Evolutionary conservation across 2,797 vertebrate genomes (phyloP), one percentile per base, ranked within the genome.

Genomic region (Buceros bicornis): DNA sequence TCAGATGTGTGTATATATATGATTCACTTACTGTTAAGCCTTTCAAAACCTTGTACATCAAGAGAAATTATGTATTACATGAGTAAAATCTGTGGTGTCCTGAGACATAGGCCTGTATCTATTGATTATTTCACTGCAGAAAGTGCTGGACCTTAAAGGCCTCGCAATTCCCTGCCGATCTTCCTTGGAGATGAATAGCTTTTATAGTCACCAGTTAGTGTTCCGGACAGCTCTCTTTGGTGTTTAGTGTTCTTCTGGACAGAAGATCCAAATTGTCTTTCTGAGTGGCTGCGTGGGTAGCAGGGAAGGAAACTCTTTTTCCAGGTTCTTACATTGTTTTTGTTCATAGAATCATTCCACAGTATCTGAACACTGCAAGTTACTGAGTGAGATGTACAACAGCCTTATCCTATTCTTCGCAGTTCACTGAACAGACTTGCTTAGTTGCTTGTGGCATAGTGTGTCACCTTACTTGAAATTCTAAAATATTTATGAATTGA

Each of bases 401-500:
- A 18, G 29, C 24, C 21, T 21, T 58, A 35, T 33, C 15, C 11
- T 57, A 6, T 47, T 87, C 13, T 16, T 50, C 53, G 26, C 28
- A 70, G 70, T 80, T 90, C 50, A 20, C 72, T 90, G 16, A 86
- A 16, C 28, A n/a, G 21, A 10, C 80, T 47, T 80, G 24, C 43
- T 40, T 79, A 70, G 47, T 56, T 50, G 81, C 40, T 82, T 87
- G 13, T 95, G 31, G 65, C 58, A 8, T 54, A 61, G 22, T 43
- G 10, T 91, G 11, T 95, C 51, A 69, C 71, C 37, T 62, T 95
- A 56, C 26, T 67, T 91, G 51, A 87, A 87, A 37, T 93, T 58
- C 66, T 90, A 74, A 88, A 96, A 91, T 93, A 96, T 82, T 96
- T 96, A 89, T 54, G 64, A 82, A 45, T 11, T 65, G 60, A 90